These are phyloP conservation scores for Drosophila nikananu DNA, from an alignment of 1,140 invertebrate genomes.

Conservation along the genomic window DNA sequence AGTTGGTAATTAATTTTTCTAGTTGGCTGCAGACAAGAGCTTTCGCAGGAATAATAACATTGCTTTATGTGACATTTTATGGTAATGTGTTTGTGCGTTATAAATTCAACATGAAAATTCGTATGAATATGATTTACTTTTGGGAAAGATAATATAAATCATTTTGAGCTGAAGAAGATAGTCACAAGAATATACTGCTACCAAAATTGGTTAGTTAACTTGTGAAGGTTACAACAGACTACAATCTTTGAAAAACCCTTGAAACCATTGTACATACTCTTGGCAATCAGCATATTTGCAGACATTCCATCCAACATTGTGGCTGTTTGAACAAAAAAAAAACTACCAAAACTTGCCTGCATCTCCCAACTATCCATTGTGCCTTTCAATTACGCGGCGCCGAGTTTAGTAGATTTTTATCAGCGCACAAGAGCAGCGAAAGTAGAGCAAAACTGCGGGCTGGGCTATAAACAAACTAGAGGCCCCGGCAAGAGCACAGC, in stretches of 20 bases:
- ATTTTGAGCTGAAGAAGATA: neutral
- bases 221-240: neutral
- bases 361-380: constrained; percentile 24
- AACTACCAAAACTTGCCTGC: constrained; percentile 22
- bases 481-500: constrained; percentile 19
- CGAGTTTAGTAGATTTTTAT: constrained; percentile 69
- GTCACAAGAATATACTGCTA: neutral
- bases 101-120: neutral
- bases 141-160: neutral
- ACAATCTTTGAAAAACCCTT: neutral
- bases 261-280: constrained; percentile 4
- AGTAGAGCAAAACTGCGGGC: constrained; percentile 55
- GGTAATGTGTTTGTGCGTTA: constrained; percentile 13
- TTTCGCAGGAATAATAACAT: constrained; percentile 9
- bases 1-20: constrained; percentile 38
- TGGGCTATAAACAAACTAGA: constrained; percentile 47
- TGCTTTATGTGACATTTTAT: constrained; percentile 9
- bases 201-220: neutral
- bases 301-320: constrained; percentile 14
- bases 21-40: constrained; percentile 8
- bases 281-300: constrained; percentile 27
- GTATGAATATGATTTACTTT: constrained; percentile 10
- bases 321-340: constrained; percentile 4
- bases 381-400: constrained; percentile 62
- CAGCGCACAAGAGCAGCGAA: constrained; percentile 28